Percentiles rank a stretch among this genome's conserved stretches.
These are phyloP conservation scores for Urocyon cinereoargenteus DNA, from an alignment of 2,797 vertebrate species.

Conservation along the genomic window DNA sequence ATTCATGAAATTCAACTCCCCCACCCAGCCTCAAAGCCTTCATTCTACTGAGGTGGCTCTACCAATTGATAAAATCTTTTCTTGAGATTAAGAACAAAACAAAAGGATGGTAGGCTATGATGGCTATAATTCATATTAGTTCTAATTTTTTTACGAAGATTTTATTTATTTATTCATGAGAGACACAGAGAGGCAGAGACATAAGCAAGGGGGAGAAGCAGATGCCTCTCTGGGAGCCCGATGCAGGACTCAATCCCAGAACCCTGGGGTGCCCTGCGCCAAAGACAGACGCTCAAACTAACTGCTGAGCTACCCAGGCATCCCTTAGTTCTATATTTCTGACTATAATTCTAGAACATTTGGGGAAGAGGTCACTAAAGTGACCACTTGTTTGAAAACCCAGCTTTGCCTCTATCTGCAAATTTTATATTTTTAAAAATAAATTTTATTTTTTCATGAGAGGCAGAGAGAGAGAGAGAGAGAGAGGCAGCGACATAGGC, in stretches of 20 bases:
- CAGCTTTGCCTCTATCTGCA: conserved; percentile 29
- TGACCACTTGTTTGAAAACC: background rate
- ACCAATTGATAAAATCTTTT: background rate
- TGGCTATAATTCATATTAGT: background rate
- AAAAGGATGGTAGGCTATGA: background rate
- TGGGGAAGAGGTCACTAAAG: background rate
- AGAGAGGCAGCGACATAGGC: no score
- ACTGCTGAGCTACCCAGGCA: no score
- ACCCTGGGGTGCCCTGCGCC: no score
- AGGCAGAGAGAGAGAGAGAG: no score
- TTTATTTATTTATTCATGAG: no score
- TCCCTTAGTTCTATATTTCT: conserved; percentile 3
- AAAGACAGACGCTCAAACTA: no score
- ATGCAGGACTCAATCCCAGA: no score
- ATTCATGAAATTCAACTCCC: background rate
- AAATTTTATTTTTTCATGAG: no score
- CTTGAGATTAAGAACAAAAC: conserved; percentile 1
- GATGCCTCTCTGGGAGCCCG: no score
- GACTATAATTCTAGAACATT: background rate
- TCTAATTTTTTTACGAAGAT: background rate
- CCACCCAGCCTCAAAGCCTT: background rate
- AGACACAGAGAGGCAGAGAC: no score
- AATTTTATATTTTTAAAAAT: background rate
- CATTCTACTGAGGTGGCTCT: background rate
- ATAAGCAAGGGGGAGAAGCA: no score